A percentile compares a stretch with the other conserved stretches of the same genome.
phyloP scores from a whole-genome alignment of 2,797 vertebrate genomes.

The Hafferia zeledoni region DNA sequence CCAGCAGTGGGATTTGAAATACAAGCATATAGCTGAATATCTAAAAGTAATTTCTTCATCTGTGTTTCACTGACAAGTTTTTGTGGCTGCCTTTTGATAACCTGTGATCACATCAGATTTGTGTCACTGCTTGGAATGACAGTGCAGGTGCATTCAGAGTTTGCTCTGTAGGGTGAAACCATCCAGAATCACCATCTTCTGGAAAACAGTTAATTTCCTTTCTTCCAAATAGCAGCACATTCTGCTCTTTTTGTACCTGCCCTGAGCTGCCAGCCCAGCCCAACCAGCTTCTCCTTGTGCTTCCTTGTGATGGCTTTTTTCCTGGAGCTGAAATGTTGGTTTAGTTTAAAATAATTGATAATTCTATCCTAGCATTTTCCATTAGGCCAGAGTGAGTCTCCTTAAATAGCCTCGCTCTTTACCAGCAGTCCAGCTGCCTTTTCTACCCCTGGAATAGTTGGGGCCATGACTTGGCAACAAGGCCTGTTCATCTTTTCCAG shows the following conservation, averaged over 20 bases:
- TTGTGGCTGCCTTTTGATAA: neutral
- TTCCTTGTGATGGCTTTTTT: slow-evolving; percentile 34
- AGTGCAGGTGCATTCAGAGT: neutral
- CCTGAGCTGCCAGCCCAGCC: neutral
- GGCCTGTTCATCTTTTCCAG: slow-evolving; percentile 68
- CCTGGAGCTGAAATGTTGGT: slow-evolving; percentile 47
- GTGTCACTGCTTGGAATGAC: neutral
- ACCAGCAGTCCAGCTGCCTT: slow-evolving; percentile 56
- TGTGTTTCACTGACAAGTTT: neutral
- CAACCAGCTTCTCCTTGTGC: slow-evolving; percentile 3
- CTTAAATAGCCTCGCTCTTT: slow-evolving; percentile 50
- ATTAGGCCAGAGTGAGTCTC: slow-evolving; percentile 48
- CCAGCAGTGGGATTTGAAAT: neutral
- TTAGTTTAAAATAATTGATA: slow-evolving; percentile 69
- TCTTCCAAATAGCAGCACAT: neutral
- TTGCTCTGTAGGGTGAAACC: neutral
- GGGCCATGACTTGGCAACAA: slow-evolving; percentile 20
- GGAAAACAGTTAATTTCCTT: neutral
- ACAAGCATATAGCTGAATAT: neutral
- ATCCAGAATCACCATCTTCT: neutral
- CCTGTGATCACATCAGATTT: neutral
- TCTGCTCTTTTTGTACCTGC: neutral
- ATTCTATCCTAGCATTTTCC: slow-evolving; percentile 70
- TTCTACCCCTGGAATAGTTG: slow-evolving; percentile 40
- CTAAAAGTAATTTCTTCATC: neutral